Base-by-base conservation (phyloP, 2,113 vertebrate species). In the Pogona vitticeps region DNA sequence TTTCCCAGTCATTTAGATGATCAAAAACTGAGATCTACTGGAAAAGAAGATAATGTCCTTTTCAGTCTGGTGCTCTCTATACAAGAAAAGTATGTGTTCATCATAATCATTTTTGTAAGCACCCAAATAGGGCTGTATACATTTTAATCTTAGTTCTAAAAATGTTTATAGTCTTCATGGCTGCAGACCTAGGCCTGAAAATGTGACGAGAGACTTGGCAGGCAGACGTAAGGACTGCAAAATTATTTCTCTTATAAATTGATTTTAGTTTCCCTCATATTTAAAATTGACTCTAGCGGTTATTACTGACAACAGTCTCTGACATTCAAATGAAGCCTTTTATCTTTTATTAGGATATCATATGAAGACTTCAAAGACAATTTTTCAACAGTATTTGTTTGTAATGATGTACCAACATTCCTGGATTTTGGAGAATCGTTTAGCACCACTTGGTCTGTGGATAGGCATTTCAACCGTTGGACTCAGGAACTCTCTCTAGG, bases 341-440 rank as follows among this genome's bases (percentile, higher is more conserved):
- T 86, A 71, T 9, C 70, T 89, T 90, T 82, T 71, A n/a, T 83
- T 85, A 97, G 97, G 96, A 97, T 97, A 91, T 96, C 96, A 59
- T 94, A 80, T 89, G 8, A 82, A 91, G 94, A 93, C 91, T 97
- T 97, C 91, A 85, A 68, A 86, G 80, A 96, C 78, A 92, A 96
- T 58, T 97, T 96, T 87, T 91, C 90, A 1, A 40, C 20, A 58
- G 31, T 96, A 6, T 95, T 46, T n/a, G 46, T 97, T 76, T 97
- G 97, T 36, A 95, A 96, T 87, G 86, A 52, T 63, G 83, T 76
- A 26, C 96, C 96, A 28, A 61, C 94, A 0, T 94, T 89, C 58
- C 77, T 97, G 82, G 93, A 96, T 85, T 93, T 85, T 1, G 92
- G 84, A 80, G 90, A 92, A 42, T 82, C 63, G 2, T 38, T 0